Conservation (phyloP, 2,797 vertebrate species). For the Rhinichthys osculus region DNA sequence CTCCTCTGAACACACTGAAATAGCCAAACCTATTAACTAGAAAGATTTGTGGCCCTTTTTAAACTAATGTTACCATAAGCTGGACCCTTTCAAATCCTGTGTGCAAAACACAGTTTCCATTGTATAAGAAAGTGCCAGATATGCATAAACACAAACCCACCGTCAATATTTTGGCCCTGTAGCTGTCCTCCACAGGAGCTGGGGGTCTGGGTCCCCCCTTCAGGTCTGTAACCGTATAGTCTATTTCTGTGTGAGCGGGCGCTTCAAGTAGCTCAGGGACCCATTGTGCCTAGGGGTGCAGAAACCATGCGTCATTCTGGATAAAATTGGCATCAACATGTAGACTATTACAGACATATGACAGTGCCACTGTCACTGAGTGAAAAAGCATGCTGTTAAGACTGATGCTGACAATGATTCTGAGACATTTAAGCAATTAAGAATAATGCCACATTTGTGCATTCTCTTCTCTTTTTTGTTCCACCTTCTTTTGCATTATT, state of each 20-base stretch:
- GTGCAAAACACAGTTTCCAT: slow-evolving; percentile 23
- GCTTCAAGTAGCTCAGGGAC: slow-evolving; percentile 80
- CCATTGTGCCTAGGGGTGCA: slow-evolving; percentile 84
- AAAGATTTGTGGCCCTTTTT: no score
- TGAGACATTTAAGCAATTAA: slow-evolving; percentile 1
- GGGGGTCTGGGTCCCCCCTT: slow-evolving; percentile 84
- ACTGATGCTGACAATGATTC: neutral
- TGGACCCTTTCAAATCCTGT: neutral
- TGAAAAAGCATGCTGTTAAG: neutral
- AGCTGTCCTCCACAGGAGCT: slow-evolving; percentile 82
- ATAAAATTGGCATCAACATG: slow-evolving; percentile 2
- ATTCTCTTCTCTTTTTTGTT: neutral
- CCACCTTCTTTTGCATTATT: neutral
- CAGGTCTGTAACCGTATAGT: slow-evolving; percentile 87
- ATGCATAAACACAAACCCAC: slow-evolving; percentile 70
- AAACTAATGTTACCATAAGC: neutral
- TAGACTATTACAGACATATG: slow-evolving; percentile 22
- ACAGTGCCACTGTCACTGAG: slow-evolving; percentile 12
- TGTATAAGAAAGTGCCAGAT: slow-evolving; percentile 38
- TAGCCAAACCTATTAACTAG: neutral
- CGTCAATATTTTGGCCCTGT: slow-evolving; percentile 73
- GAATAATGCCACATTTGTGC: slow-evolving; percentile 7
- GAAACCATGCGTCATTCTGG: neutral
- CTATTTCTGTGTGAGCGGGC: slow-evolving; percentile 84
- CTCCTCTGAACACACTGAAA: neutral